Evolutionary conservation across 2,888 invertebrate genomes (phyloP), one percentile per base, ranked within the genome.

Genomic region (Phengaris alcon): DNA sequence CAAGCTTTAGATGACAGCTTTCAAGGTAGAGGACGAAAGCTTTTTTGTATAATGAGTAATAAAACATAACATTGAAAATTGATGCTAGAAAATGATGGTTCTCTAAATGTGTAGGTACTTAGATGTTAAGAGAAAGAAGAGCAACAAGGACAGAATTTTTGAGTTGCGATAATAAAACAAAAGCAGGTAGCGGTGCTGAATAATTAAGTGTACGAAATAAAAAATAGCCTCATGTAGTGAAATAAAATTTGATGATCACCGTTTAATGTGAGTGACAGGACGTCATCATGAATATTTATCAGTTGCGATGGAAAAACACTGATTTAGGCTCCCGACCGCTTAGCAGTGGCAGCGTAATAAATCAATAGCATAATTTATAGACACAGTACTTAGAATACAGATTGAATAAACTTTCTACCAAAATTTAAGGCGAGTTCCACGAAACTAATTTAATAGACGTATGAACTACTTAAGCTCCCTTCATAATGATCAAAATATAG

Each of bases 251-350:
- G 74, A 72, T 54, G 35, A 54, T 35, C 52, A 35, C 64, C 64
- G 54, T 35, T 72, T 35, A 54, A 52, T 35, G 72, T 10, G 78
- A 76, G 81, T 83, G 84, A 85, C 84, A 48, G 69, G 22, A 72
- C 72, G 75, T 84, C 84, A 85, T 84, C 85, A 89, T 91, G 88
- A 89, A 90, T 90, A 90, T 90, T 90, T 89, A 90, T 90, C 87
- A 87, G 87, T 82, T 81, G 78, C 81, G 79, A 84, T 84, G 88
- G 88, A 89, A 90, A 89, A 89, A 86, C 82, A 86, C 86, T 82
- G 87, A 86, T 88, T 87, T 85, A 76, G 79, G 84, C 84, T 82
- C 82, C 82, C 82, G 82, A 82, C 77, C 76, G 77, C 64, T 48
- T 51, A 69, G 68, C 77, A 75, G 76, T 74, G 76, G 48, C 75